Percentiles rank a stretch among this genome's conserved stretches.
Evolutionary conservation across 2,797 vertebrate genomes (phyloP).

Genomic region (Triplophysa yarkandensis): DNA sequence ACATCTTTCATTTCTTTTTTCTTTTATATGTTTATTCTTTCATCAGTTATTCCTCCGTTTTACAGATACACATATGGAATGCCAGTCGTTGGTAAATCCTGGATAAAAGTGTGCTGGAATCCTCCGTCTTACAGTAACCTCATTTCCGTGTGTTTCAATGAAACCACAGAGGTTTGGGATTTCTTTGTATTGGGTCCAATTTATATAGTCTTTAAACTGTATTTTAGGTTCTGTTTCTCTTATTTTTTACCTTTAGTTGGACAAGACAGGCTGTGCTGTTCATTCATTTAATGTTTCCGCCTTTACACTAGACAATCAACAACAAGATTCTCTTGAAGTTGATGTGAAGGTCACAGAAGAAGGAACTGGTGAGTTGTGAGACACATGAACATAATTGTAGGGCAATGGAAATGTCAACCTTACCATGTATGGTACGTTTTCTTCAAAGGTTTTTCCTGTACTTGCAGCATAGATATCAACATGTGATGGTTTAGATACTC

Average conservation of each 20-base stretch:
- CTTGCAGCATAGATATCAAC: too few relatives aligned
- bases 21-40: neutral
- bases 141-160: neutral
- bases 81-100: slow-evolving; percentile 40
- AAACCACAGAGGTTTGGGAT: slow-evolving; percentile 24
- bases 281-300: slow-evolving; percentile 16
- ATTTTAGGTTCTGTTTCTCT: too few relatives aligned
- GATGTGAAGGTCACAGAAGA: slow-evolving; percentile 46
- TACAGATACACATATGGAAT: slow-evolving; percentile 20
- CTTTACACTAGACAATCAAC: slow-evolving; percentile 18
- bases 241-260: slow-evolving; percentile 19
- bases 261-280: slow-evolving; percentile 27
- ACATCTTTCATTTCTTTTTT: neutral
- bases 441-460: too few relatives aligned
- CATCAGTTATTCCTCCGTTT: neutral
- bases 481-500: too few relatives aligned
- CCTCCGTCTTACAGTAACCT: rapidly evolving
- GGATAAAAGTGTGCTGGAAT: slow-evolving; percentile 38
- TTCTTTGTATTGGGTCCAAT: neutral
- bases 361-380: slow-evolving; percentile 51
- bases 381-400: neutral
- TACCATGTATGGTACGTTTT: too few relatives aligned
- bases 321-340: neutral
- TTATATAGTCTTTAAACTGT: neutral
- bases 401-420: too few relatives aligned